phyloP scores from a whole-genome alignment of 2,113 vertebrate species.

The Urocynchramus pylzowi region DNA sequence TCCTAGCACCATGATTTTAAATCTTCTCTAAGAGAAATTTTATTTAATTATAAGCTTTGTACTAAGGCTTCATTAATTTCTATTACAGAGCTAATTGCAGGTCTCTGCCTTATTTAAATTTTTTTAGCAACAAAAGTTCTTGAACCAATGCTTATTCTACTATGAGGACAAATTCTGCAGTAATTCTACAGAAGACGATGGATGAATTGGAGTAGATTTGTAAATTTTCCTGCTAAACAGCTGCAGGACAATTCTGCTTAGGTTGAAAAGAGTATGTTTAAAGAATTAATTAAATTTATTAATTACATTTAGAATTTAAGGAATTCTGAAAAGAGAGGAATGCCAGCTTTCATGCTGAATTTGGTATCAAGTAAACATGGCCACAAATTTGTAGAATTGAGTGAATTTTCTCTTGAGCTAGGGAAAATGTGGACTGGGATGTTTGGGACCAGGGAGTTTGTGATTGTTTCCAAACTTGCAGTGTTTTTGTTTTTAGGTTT shows the following conservation, averaged over 20 bases:
- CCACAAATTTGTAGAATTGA: background rate
- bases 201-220: background rate
- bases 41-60: slow-evolving; percentile 24
- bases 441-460: background rate
- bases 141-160: background rate
- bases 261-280: background rate
- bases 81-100: slow-evolving; percentile 1
- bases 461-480: background rate
- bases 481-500: background rate
- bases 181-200: background rate
- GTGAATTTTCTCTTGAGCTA: background rate
- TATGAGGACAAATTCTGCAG: background rate
- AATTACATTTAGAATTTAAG: background rate
- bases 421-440: accelerated
- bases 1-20: background rate
- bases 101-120: background rate
- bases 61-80: background rate
- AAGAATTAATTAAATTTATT: background rate
- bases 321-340: background rate
- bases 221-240: background rate
- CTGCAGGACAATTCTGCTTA: background rate
- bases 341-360: background rate
- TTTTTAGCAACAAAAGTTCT: background rate
- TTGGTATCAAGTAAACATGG: background rate
- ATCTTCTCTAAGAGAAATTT: background rate